A percentile compares a stretch with the other conserved stretches of the same genome.
phyloP scores from a whole-genome alignment of 1,140 invertebrate genomes.

The Periplaneta americana region DNA sequence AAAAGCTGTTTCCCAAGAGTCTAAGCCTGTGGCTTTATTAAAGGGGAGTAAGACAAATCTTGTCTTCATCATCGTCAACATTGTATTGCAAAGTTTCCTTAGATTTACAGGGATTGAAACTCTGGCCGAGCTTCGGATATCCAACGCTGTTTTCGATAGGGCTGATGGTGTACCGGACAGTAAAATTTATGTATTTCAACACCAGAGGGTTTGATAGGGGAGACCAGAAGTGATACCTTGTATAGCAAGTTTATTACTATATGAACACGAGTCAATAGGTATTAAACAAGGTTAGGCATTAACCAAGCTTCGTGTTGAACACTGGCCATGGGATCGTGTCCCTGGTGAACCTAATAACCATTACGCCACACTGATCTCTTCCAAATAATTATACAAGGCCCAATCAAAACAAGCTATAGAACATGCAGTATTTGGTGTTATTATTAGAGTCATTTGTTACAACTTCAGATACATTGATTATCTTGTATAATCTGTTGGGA shows the following conservation, averaged over 20 bases:
- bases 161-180: no score
- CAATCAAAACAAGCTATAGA: background rate
- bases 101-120: no score
- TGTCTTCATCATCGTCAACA: no score
- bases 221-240: no score
- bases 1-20: no score
- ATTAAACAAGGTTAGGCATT: background rate
- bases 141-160: no score
- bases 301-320: background rate
- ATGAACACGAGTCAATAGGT: background rate
- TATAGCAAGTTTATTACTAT: background rate
- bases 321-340: background rate
- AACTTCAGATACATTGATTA: background rate
- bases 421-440: background rate
- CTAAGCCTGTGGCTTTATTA: no score
- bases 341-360: background rate
- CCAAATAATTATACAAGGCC: background rate
- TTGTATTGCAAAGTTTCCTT: no score
- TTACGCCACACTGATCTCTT: background rate
- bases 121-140: no score
- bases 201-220: no score
- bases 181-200: no score
- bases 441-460: background rate
- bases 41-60: no score
- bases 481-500: background rate